Percentiles rank a stretch among this genome's conserved stretches.
phyloP scores from a whole-genome alignment of 2,113 vertebrate genomes.

The Sceloporus undulatus region DNA sequence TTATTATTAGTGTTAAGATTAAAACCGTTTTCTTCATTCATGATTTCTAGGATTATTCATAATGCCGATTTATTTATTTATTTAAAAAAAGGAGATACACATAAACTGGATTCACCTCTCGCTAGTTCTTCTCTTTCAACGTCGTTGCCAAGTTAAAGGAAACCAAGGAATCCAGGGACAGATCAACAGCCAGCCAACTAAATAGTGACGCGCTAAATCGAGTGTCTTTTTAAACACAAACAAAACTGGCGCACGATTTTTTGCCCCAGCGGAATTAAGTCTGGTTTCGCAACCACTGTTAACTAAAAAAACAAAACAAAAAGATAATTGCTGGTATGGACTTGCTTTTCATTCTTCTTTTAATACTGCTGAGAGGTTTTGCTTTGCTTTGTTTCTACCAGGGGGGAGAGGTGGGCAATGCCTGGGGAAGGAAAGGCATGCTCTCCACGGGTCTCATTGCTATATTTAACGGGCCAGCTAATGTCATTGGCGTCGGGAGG shows the following conservation, averaged over 20 bases:
- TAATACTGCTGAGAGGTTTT: constrained; percentile 78
- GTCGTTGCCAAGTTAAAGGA: constrained; percentile 76
- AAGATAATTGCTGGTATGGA: constrained; percentile 83
- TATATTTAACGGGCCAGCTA: constrained; percentile 95
- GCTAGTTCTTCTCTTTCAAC: constrained; percentile 75
- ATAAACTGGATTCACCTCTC: constrained; percentile 58
- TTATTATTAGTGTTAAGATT: constrained; percentile 80
- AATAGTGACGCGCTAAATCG: constrained; percentile 48
- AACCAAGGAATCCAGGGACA: constrained; percentile 78
- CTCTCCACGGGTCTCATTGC: constrained; percentile 97
- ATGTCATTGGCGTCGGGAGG: constrained; percentile 89
- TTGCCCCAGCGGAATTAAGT: constrained; percentile 73
- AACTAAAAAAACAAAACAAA: constrained; percentile 49
- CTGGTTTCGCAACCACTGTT: constrained; percentile 67
- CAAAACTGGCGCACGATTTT: constrained; percentile 67
- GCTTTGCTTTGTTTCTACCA: constrained; percentile 86
- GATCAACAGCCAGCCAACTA: constrained; percentile 77
- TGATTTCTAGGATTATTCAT: constrained; percentile 71
- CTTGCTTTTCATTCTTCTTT: constrained; percentile 80
- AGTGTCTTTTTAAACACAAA: constrained; percentile 35
- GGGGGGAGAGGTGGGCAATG: constrained; percentile 94
- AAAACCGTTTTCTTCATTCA: constrained; percentile 72
- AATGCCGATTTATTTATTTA: constrained; percentile 58
- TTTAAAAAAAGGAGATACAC: constrained; percentile 39
- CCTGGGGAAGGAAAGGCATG: constrained; percentile 98